Conservation (phyloP, 1,140 invertebrate species). For the roundworm (Caenorhabditis elegans) region DNA sequence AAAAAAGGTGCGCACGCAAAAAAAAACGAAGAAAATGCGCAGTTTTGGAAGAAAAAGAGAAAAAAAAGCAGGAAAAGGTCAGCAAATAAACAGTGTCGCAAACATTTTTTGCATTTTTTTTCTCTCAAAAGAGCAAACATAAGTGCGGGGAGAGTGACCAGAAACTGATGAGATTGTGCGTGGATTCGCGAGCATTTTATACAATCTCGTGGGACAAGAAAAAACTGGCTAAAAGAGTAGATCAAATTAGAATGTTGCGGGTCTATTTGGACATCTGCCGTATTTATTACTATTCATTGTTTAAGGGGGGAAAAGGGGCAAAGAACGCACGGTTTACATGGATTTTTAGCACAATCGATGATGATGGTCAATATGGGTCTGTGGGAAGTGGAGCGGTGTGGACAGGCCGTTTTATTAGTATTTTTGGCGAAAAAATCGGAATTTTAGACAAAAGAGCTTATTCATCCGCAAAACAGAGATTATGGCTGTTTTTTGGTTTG, state of each 20-base stretch:
- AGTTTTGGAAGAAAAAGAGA: no score
- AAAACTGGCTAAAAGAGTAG: background rate
- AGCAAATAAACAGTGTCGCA: background rate
- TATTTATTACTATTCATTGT: background rate
- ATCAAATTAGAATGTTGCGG: background rate
- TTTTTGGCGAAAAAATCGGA: no score
- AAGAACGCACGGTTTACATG: no score
- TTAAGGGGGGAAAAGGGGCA: background rate
- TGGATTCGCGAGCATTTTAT: background rate
- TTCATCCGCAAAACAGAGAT: no score
- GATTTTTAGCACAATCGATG: no score
- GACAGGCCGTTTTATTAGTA: no score
- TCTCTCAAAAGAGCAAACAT: slow-evolving; percentile 30
- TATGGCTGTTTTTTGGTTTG: no score
- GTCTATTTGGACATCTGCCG: slow-evolving; percentile 15
- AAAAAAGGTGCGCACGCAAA: background rate
- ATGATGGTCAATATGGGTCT: no score
- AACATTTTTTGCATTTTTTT: background rate
- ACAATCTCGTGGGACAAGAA: background rate
- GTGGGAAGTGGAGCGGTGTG: no score
- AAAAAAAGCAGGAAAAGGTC: background rate
- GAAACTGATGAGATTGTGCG: background rate
- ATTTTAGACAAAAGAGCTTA: no score
- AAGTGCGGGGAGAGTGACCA: background rate
- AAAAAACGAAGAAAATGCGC: background rate